Evolutionary conservation across 2,797 vertebrate species (phyloP).

Genomic region (Anguilla megastoma): DNA sequence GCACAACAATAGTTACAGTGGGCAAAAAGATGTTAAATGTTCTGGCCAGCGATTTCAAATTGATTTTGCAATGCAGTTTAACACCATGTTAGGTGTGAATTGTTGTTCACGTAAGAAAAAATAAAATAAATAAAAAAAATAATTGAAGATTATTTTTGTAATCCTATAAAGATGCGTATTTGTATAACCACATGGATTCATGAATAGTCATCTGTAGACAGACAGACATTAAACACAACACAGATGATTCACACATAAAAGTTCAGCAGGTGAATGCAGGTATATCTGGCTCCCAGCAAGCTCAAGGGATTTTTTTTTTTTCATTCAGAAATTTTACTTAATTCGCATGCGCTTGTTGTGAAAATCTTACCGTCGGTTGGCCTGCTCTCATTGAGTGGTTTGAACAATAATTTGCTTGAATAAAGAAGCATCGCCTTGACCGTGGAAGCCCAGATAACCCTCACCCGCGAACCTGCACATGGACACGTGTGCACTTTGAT

Average conservation of each 20-base stretch:
- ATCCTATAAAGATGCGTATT: not conserved
- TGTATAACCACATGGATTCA: conserved; percentile 31
- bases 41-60: not conserved
- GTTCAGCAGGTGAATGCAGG: conserved; percentile 54
- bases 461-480: conserved; percentile 1
- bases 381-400: not conserved
- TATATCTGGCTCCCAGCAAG: conserved; percentile 53
- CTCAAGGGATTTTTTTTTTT: not conserved
- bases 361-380: not conserved
- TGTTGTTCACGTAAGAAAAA: not conserved
- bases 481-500: conserved; percentile 16
- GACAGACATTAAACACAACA: conserved; percentile 55
- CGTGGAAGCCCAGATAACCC: conserved; percentile 22
- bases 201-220: conserved; percentile 34
- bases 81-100: not conserved
- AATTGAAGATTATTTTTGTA: not conserved
- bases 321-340: not conserved
- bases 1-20: not conserved
- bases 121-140: not conserved
- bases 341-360: not conserved
- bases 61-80: not conserved
- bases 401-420: conserved; percentile 10
- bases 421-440: not conserved
- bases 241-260: conserved; percentile 53
- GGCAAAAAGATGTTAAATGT: not conserved